These are phyloP conservation scores for Operophtera brumata DNA, from an alignment of 2,888 invertebrate species.

Conservation along the genomic window DNA sequence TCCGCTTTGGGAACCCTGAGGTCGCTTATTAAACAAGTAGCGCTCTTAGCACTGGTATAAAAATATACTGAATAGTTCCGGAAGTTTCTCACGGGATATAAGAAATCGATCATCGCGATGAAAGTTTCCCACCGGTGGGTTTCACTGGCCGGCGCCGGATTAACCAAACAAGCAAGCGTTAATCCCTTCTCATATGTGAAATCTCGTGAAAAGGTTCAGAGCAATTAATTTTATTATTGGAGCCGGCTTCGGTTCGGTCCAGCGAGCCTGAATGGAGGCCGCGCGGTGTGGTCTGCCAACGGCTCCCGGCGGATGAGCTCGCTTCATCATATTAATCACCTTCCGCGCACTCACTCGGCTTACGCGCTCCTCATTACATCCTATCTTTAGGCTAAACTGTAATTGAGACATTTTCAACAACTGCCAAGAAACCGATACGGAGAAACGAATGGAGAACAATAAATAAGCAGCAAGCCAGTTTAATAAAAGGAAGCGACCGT, in stretches of 20 bases:
- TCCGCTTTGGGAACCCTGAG: conserved; percentile 13
- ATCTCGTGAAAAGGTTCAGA: conserved; percentile 59
- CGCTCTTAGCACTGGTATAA: conserved; percentile 35
- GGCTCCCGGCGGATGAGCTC: conserved; percentile 58
- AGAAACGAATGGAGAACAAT: conserved; percentile 60
- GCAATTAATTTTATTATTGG: conserved; percentile 65
- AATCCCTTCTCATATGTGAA: conserved; percentile 73
- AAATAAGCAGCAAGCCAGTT: conserved; percentile 50
- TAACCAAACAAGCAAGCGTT: conserved; percentile 67
- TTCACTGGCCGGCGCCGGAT: conserved; percentile 57
- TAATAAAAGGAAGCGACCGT: conserved; percentile 52
- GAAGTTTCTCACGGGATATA: conserved; percentile 40
- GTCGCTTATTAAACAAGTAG: conserved; percentile 26
- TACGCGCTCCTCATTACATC: conserved; percentile 76
- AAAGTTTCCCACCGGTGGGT: conserved; percentile 55
- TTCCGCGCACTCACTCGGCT: conserved; percentile 70
- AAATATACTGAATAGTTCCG: conserved; percentile 23
- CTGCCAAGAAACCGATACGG: conserved; percentile 56
- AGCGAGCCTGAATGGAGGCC: conserved; percentile 41
- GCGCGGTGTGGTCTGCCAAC: conserved; percentile 61
- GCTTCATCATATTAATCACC: conserved; percentile 75
- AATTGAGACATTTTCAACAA: conserved; percentile 76
- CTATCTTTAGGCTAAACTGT: conserved; percentile 77
- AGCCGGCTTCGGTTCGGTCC: conserved; percentile 43
- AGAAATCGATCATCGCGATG: conserved; percentile 43